Conservation (phyloP, 2,888 invertebrate species). For the Epinotia demarniana region DNA sequence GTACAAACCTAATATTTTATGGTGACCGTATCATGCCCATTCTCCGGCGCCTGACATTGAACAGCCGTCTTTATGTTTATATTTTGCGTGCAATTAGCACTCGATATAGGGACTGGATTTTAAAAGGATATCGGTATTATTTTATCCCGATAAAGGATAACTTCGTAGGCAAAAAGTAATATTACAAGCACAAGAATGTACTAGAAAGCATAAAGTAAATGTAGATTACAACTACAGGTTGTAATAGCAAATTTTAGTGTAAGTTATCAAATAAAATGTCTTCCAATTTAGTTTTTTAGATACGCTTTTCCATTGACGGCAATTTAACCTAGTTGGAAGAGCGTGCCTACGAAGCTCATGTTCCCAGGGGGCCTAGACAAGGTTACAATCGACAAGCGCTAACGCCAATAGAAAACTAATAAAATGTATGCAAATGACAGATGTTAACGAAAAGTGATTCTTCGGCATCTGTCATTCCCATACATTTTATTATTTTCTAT, state of each 20-base stretch:
- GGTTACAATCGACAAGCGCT: too few species aligned
- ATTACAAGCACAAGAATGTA: background rate
- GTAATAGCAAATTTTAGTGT: background rate
- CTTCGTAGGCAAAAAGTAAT: slow-evolving; percentile 9
- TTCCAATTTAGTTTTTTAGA: too few species aligned
- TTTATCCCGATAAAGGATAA: slow-evolving; percentile 40
- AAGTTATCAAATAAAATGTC: too few species aligned
- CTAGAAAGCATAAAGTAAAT: background rate
- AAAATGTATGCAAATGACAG: too few species aligned
- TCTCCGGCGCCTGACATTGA: slow-evolving; percentile 23
- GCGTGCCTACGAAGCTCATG: background rate
- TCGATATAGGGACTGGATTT: slow-evolving; percentile 45
- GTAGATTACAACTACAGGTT: background rate
- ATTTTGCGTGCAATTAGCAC: slow-evolving; percentile 51
- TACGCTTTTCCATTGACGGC: background rate
- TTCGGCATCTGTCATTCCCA: too few species aligned
- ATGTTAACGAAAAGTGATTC: too few species aligned
- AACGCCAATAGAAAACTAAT: too few species aligned
- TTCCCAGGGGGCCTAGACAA: too few species aligned
- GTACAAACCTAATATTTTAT: background rate
- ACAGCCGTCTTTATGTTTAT: slow-evolving; percentile 44
- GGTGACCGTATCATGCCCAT: background rate
- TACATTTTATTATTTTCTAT: too few species aligned
- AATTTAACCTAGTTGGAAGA: background rate
- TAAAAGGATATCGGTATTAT: slow-evolving; percentile 45